phyloP scores from a whole-genome alignment of 2,888 invertebrate genomes.

The Zonitis immaculata region DNA sequence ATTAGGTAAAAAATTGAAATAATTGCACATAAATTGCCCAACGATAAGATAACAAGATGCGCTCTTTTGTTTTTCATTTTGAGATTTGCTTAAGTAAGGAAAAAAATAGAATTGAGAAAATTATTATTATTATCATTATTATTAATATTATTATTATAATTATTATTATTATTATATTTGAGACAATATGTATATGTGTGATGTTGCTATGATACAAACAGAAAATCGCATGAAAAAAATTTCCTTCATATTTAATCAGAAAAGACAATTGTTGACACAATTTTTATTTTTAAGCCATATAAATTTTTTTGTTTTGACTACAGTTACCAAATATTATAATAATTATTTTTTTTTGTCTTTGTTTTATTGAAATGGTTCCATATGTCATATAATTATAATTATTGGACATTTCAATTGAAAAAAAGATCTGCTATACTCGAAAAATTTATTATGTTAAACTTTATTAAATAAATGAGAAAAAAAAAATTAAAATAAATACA shows the following conservation, averaged over 20 bases:
- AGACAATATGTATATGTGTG: constrained; percentile 22
- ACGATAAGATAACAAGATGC: constrained; percentile 10
- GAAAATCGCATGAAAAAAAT: not conserved
- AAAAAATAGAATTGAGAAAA: constrained; percentile 10
- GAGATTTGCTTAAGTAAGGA: constrained; percentile 10
- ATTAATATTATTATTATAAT: too few relatives aligned
- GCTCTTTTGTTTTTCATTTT: constrained; percentile 17
- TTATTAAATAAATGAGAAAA: not conserved
- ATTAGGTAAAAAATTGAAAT: constrained; percentile 19
- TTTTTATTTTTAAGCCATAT: constrained; percentile 7
- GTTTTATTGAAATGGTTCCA: constrained; percentile 17
- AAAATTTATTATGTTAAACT: not conserved
- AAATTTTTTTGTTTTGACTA: not conserved
- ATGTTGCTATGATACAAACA: constrained; percentile 14
- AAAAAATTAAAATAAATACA: not conserved
- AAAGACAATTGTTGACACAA: constrained; percentile 17
- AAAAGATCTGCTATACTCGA: constrained; percentile 20
- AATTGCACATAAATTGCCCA: constrained; percentile 17
- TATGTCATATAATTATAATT: constrained; percentile 9
- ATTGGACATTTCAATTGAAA: constrained; percentile 11
- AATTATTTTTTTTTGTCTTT: constrained; percentile 6
- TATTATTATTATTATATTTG: too few relatives aligned
- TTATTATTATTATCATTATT: too few relatives aligned
- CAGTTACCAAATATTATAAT: constrained; percentile 4
- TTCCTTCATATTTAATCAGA: not conserved